Evolutionary conservation across 2,113 vertebrate genomes (phyloP).

Genomic region (Scartelaos histophorus): DNA sequence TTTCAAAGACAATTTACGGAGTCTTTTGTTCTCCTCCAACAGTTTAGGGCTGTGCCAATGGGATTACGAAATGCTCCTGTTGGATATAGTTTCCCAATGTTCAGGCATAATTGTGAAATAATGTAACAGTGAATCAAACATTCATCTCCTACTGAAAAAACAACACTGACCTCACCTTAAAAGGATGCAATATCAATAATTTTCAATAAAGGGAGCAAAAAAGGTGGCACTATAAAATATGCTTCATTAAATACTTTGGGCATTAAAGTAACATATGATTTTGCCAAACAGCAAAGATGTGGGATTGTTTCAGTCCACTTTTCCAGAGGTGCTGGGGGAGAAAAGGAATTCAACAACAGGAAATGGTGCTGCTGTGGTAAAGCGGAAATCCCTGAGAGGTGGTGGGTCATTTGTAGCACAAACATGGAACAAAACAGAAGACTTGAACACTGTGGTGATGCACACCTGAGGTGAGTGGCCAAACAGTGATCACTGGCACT

Average conservation of each 20-base stretch:
- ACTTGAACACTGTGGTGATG: conserved; percentile 16
- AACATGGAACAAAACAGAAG: conserved; percentile 37
- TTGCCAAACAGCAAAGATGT: conserved; percentile 9
- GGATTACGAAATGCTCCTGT: conserved; percentile 15
- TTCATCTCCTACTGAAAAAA: conserved; percentile 4
- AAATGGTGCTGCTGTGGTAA: conserved; percentile 61
- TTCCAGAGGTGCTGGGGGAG: conserved; percentile 55
- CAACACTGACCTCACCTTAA: conserved; percentile 4
- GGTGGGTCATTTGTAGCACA: conserved; percentile 30
- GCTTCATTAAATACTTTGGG: no score
- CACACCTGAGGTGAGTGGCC: conserved; percentile 35
- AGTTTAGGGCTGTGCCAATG: conserved; percentile 29
- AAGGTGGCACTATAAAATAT: neutral
- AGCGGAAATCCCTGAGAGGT: conserved; percentile 67
- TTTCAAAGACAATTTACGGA: conserved; percentile 50
- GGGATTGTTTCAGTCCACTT: conserved; percentile 43
- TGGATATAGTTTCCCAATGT: conserved; percentile 7
- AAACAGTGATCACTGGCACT: conserved; percentile 1
- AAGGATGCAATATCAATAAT: neutral
- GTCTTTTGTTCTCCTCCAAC: conserved; percentile 51
- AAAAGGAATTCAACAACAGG: conserved; percentile 79
- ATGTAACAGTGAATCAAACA: conserved; percentile 18
- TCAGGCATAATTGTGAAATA: conserved; percentile 12
- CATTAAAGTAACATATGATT: no score
- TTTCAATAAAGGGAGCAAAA: neutral